Base-by-base conservation (phyloP, 1,140 invertebrate species). In the Arion vulgaris region DNA sequence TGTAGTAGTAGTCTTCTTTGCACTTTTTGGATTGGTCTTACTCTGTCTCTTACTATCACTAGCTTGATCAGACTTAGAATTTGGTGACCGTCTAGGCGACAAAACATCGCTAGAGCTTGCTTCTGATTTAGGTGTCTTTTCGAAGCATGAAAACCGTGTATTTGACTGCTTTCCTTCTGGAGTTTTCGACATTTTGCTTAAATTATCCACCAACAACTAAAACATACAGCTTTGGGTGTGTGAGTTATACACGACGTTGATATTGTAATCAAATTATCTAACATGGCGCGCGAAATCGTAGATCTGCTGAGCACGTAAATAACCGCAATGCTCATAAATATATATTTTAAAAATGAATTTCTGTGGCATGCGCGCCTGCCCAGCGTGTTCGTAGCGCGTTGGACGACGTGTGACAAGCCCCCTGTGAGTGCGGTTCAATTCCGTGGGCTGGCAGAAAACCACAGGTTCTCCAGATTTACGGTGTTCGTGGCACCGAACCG, bases 141-240 rank as follows among this genome's bases (percentile, higher is more conserved):
- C 74, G 84, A 90, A 90, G 71, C 88, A 90, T 13, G 88, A 86
- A 82, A 90, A 90, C 32, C 90, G 79, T 4, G 87, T 90, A 51
- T 89, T 89, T 73, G 57, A 45, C 81, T 86, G 83, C 53, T 84
- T 84, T 28, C 80, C 80, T n/a, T 82, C 82, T 23, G 45, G 83
- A 0, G 80, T 71, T 36, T 77, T 82, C 17, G 81, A 78, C 81
- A 83, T 83, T n/a, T 39, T 83, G 15, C 15, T 36, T n/a, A 0
- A 9, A 49, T 51, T 15, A 7, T 76, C 34, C 11, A 53, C 45
- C 17, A 57, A 32, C 38, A 76, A 36, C 23, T 19, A n/a, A 28
- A 57, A 51, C 11, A 17, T 28, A 57, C 41, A 36, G 26, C 28
- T 57, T 19, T 45, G 5, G 9, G 53, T 11, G 23, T 57, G 23